A percentile compares a stretch with the other conserved stretches of the same genome.
Conservation (phyloP, 2,797 vertebrate genomes). For the Adelosebastes latens region DNA sequence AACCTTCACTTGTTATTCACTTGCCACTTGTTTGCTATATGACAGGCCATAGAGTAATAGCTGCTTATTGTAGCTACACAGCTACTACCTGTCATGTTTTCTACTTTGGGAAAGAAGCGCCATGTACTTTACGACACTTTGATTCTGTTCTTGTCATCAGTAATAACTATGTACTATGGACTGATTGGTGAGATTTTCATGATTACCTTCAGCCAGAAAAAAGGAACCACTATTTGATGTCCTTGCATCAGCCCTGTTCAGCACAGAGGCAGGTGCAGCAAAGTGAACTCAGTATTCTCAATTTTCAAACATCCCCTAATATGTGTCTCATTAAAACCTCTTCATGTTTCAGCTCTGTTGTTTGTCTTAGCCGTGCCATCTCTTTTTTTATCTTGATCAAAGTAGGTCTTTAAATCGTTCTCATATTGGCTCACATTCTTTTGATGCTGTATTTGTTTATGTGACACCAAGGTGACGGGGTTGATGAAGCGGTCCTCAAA, state of each 20-base stretch:
- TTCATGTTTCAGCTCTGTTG: conserved; percentile 13
- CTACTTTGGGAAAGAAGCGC: background rate
- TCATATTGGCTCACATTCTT: conserved; percentile 4
- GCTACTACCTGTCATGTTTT: background rate
- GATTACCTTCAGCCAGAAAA: background rate
- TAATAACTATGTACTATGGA: background rate
- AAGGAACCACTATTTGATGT: background rate
- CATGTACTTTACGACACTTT: background rate
- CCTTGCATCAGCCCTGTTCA: background rate
- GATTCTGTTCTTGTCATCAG: background rate
- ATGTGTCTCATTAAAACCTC: conserved; percentile 50
- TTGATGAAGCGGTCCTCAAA: conserved; percentile 29
- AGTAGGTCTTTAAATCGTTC: conserved; percentile 26
- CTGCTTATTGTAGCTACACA: too few relatives aligned
- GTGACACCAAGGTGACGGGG: conserved; percentile 50
- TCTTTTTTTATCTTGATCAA: conserved; percentile 40
- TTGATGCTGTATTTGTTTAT: conserved; percentile 56
- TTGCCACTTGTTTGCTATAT: background rate
- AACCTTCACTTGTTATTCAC: background rate
- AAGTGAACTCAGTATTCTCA: background rate
- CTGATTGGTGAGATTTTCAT: background rate
- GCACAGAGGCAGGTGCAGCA: conserved; percentile 8
- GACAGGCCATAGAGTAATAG: background rate
- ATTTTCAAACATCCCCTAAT: conserved; percentile 18
- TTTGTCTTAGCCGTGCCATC: conserved; percentile 27